Conservation (phyloP, 2,113 vertebrate genomes). For the Chaetodon auriga region DNA sequence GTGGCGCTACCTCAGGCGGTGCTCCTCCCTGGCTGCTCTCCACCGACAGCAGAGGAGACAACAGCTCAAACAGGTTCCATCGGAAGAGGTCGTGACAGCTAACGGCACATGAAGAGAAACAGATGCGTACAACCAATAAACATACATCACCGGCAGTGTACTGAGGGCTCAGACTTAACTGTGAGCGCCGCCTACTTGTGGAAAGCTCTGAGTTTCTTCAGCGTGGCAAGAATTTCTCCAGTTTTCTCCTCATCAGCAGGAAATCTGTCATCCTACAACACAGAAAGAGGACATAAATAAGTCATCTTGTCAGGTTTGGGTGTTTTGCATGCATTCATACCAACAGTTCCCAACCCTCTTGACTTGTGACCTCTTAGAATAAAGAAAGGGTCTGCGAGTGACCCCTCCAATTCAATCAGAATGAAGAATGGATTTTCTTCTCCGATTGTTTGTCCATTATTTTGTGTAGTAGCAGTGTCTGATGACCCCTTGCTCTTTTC, state of each 20-base stretch:
- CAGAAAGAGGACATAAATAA: not conserved
- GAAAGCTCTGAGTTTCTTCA: slow-evolving; percentile 89
- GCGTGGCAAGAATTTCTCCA: slow-evolving; percentile 73
- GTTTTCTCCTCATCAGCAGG: slow-evolving; percentile 75
- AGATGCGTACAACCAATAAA: not conserved
- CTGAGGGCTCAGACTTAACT: not conserved
- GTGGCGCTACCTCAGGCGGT: slow-evolving; percentile 82
- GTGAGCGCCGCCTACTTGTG: slow-evolving; percentile 85
- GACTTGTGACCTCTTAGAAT: not conserved
- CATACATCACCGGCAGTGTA: not conserved
- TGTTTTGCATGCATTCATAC: not conserved
- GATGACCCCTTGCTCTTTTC: not conserved
- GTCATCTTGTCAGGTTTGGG: not conserved
- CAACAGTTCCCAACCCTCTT: not conserved
- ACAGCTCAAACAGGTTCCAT: slow-evolving; percentile 87
- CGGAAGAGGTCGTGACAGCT: slow-evolving; percentile 90
- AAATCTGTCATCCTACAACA: slow-evolving; percentile 82
- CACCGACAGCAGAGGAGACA: slow-evolving; percentile 82
- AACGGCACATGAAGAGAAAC: slow-evolving; percentile 32
- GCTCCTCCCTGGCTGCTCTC: slow-evolving; percentile 75
- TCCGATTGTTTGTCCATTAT: not conserved
- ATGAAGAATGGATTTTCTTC: not conserved
- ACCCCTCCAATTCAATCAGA: not conserved
- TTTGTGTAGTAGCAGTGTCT: not conserved
- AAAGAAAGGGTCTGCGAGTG: not conserved